A percentile compares a stretch with the other conserved stretches of the same genome.
phyloP scores from a whole-genome alignment of 2,113 vertebrate genomes.

The Tragelaphus buxtoni region DNA sequence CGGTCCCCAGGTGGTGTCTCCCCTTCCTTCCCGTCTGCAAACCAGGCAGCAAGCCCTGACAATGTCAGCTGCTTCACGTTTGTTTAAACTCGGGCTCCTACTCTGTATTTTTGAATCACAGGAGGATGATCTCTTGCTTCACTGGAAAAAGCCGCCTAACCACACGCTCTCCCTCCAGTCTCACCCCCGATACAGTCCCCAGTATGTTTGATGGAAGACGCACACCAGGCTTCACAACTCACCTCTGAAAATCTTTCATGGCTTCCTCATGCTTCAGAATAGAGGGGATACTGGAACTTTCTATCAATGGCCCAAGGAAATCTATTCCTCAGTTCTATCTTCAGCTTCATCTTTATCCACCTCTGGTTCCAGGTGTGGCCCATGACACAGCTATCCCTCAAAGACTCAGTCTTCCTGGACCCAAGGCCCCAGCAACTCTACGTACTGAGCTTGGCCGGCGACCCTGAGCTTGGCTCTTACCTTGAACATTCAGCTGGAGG shows the following conservation, averaged over 20 bases:
- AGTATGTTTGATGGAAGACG: neutral
- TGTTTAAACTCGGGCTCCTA: neutral
- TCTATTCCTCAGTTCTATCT: neutral
- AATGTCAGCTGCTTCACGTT: neutral
- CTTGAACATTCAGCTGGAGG: neutral
- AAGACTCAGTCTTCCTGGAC: neutral
- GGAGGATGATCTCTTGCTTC: neutral
- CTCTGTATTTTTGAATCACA: neutral
- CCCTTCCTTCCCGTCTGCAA: neutral
- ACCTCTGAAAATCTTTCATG: neutral
- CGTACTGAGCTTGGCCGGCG: neutral
- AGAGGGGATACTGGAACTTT: neutral
- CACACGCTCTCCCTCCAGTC: neutral
- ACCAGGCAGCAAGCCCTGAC: neutral
- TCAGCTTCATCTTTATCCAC: neutral
- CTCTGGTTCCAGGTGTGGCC: neutral
- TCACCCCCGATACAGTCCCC: neutral
- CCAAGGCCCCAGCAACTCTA: neutral
- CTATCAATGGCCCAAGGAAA: neutral
- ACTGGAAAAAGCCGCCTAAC: neutral
- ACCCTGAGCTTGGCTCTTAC: neutral
- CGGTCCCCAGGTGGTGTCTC: neutral
- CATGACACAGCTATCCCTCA: neutral
- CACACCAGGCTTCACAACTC: neutral
- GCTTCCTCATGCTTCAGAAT: neutral